Base-by-base conservation (phyloP, 2,113 vertebrate species). In the Benitochromis conjunctus region DNA sequence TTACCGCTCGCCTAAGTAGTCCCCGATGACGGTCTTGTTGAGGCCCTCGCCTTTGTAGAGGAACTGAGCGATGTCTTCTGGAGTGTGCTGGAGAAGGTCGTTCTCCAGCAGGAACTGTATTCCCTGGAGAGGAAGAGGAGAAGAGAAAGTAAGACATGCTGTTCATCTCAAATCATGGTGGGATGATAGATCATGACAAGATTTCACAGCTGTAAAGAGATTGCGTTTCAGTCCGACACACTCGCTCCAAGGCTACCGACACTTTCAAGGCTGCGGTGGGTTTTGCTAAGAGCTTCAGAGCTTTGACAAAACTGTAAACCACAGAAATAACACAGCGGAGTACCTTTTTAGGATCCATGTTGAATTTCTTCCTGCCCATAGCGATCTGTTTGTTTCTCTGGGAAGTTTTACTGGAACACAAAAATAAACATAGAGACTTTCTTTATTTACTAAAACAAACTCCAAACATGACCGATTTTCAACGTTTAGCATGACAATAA, bases 301-400 rank as follows among this genome's bases (percentile, higher is more conserved):
- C 29, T 16, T 41, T 11, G 19, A 53, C 14, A 69, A 14, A 38
- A 38, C 11, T 18, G 41, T 19, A 62, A 48, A 78, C 41, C 7
- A 1, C 31, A 76, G 71, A 12, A 41, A 56, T 8, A 76, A n/a
- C 11, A n/a, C 4, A 11, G 19, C 2, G 2, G 36, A 16, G 21
- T 93, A 99, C 98, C 98, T 99, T 99, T 92, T 99, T 99, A 80
- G 98, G 99, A 86, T 99, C 99, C 99, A 99, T 99, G 94, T 99
- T 99, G 95, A 99, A 99, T 89, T 99, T 99, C 95, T 99, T 99
- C 92, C 98, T 97, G 81, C 99, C 99, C 97, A 99, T 99, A 26
- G 98, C 98, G 80, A 99, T 97, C 91, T 99, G 99, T 89, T 99
- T 99, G 93, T 99, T 99, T 92, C 98, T 97, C 95, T 99, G 98